These are phyloP conservation scores for Isoperla grammatica DNA, from an alignment of 2,888 invertebrate species.

Conservation along the genomic window DNA sequence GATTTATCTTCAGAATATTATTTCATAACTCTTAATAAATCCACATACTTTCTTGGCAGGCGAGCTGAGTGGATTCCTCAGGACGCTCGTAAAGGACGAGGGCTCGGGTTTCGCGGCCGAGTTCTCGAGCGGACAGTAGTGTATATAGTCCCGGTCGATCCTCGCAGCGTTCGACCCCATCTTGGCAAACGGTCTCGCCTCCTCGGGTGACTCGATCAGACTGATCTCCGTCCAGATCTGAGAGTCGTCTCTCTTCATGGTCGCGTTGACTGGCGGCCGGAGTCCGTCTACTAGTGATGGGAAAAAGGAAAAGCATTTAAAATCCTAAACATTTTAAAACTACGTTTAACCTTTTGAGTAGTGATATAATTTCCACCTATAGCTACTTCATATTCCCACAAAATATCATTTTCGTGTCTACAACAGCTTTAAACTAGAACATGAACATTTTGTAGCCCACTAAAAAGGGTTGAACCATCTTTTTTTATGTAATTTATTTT, in stretches of 20 bases:
- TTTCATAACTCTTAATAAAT: no score
- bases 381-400: no score
- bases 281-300: constrained; percentile 16
- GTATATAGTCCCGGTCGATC: constrained; percentile 18
- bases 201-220: constrained; percentile 53
- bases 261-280: background rate
- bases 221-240: constrained; percentile 67
- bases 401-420: no score
- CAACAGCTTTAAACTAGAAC: no score
- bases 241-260: constrained; percentile 14
- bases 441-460: no score
- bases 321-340: no score
- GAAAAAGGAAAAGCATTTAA: no score
- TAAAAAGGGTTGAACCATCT: no score
- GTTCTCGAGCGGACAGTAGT: constrained; percentile 14
- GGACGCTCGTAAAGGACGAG: constrained; percentile 31
- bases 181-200: constrained; percentile 24
- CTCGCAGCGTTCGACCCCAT: constrained; percentile 24
- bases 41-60: constrained; percentile 40
- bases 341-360: no score
- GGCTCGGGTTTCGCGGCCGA: background rate
- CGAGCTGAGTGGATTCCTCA: constrained; percentile 60
- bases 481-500: no score
- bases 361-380: no score
- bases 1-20: no score